Evolutionary conservation across 2,888 invertebrate genomes (phyloP).

Genomic region (Drosophila borborema): DNA sequence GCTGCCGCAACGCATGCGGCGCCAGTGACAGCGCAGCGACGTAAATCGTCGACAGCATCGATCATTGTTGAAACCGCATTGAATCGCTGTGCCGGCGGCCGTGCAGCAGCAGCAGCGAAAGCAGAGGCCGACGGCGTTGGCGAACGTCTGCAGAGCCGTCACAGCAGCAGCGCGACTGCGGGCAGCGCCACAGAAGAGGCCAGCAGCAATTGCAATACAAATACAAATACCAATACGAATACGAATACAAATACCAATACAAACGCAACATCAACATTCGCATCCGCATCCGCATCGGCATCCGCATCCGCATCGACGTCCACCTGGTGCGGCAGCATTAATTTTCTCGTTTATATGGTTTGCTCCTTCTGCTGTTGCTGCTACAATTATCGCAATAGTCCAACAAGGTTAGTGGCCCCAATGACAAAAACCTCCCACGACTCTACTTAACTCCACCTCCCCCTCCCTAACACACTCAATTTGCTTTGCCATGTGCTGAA

Average conservation of each 20-base stretch:
- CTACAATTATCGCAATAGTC: constrained; percentile 83
- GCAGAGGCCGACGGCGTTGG: constrained; percentile 26
- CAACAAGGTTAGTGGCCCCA: constrained; percentile 76
- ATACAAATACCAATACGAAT: constrained; percentile 17
- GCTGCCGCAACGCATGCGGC: constrained; percentile 20
- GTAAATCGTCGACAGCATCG: constrained; percentile 78
- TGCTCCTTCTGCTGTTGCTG: constrained; percentile 84
- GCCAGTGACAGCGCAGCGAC: constrained; percentile 50
- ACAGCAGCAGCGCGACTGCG: constrained; percentile 64
- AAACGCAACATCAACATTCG: constrained; percentile 35
- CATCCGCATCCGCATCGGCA: constrained; percentile 31
- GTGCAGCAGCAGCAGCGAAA: constrained; percentile 35
- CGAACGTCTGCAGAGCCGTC: constrained; percentile 34
- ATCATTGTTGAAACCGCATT: constrained; percentile 72
- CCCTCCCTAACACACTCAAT: neutral
- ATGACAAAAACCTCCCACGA: too few relatives aligned
- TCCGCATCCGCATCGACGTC: constrained; percentile 56
- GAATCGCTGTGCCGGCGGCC: constrained; percentile 50
- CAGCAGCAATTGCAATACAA: constrained; percentile 42
- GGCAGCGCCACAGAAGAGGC: constrained; percentile 60
- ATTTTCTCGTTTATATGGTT: constrained; percentile 83
- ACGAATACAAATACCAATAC: constrained; percentile 4
- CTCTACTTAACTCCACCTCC: neutral
- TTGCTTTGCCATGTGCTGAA: neutral
- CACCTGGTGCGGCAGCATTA: constrained; percentile 82